Evolutionary conservation across 1,140 invertebrate species (phyloP), one percentile per base, ranked within the genome.

Genomic region (Diprion similis): DNA sequence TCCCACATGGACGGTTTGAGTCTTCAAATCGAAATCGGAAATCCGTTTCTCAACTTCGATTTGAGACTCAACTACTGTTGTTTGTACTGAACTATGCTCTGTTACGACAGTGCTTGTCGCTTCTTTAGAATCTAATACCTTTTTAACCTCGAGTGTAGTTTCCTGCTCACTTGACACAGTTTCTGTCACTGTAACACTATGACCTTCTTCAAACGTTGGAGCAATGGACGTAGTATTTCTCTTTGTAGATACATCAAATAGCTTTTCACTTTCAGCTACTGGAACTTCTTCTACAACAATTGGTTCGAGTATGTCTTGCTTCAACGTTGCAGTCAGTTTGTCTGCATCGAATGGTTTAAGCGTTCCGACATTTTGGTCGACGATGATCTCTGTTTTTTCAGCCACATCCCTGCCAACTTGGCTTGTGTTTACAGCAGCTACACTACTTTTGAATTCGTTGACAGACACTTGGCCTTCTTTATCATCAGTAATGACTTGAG

Each of bases 401-500:
- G 82, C 81, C 24, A 83, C 73, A 51, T 83, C 79, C 71, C 79
- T 81, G 8, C 78, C 79, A 11, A 79, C 67, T 45, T 73, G 76
- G 0, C 77, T 78, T 64, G 81, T 15, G 13, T 71, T 82, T n/a
- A 83, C 2, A 7, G 74, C 70, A 15, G 83, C 82, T 10, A 73
- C 75, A 67, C 64, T 78, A 18, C 79, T 75, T 45, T 78, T 77
- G 8, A 72, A 74, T 71, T 78, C 80, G 1, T 48, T 17, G 17
- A 79, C 64, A 4, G 19, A 77, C 15, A 82, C 75, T 4, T 51
- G 70, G 24, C 72, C 83, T 80, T 90, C 86, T 76, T 86, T 86
- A 70, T 91, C 90, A 66, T 90, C 80, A 1, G 82, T 67, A 37
- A 86, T 76, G 7, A 90, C 82, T 80, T 91, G 82, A 64, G 85